Conservation (phyloP, 2,888 invertebrate genomes). For the Homarus gammarus region DNA sequence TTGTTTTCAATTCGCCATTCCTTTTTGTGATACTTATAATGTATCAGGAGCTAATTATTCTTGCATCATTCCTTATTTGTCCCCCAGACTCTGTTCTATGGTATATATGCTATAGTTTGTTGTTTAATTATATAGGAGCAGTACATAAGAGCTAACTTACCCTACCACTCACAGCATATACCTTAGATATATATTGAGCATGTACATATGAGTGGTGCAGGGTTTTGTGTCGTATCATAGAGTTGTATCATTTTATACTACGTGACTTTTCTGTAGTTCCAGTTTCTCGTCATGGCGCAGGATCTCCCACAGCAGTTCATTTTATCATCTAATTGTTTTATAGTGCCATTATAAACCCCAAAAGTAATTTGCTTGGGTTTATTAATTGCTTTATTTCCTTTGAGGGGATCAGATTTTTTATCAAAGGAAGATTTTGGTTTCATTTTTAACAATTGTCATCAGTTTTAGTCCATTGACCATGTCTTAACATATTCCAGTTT, state of each 20-base stretch:
- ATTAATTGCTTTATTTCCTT: slow-evolving; percentile 2
- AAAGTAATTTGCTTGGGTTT: slow-evolving; percentile 8
- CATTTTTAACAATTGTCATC: slow-evolving; percentile 1
- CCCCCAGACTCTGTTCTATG: slow-evolving; percentile 47
- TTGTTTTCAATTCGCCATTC: slow-evolving; percentile 50
- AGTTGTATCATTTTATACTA: slow-evolving; percentile 73
- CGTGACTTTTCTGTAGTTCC: slow-evolving; percentile 62
- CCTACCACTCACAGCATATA: slow-evolving; percentile 68
- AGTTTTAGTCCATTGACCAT: slow-evolving; percentile 15
- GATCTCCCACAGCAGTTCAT: slow-evolving; percentile 47
- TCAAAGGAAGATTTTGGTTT: not conserved
- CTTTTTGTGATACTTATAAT: slow-evolving; percentile 38
- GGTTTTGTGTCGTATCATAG: slow-evolving; percentile 68
- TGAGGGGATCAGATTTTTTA: slow-evolving; percentile 18
- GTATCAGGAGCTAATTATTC: slow-evolving; percentile 35
- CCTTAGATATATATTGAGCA: slow-evolving; percentile 66
- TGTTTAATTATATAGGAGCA: slow-evolving; percentile 63
- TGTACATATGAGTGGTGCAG: slow-evolving; percentile 69
- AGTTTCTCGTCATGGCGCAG: slow-evolving; percentile 61
- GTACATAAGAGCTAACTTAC: slow-evolving; percentile 64
- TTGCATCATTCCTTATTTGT: slow-evolving; percentile 53
- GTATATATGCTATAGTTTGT: slow-evolving; percentile 65
- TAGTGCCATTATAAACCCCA: slow-evolving; percentile 18
- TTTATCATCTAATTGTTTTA: slow-evolving; percentile 23
- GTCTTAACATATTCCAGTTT: slow-evolving; percentile 32